Conservation (phyloP, 1,140 invertebrate species). For the Bombyx mori region ASM3026992v2 NC_085117.1:6958001-6958500, state of each 20-base stretch:
- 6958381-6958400: too few species aligned
- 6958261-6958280: slow-evolving; percentile 15
- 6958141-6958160: slow-evolving; percentile 27
- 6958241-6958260: slow-evolving; percentile 47
- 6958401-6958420: too few species aligned
- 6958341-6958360: background rate
- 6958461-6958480: slow-evolving; percentile 18
- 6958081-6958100: slow-evolving; percentile 46
- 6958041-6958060: slow-evolving; percentile 70
- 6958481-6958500: slow-evolving; percentile 37
- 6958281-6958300: slow-evolving; percentile 9
- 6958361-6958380: background rate
- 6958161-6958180: slow-evolving; percentile 47
- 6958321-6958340: background rate
- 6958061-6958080: slow-evolving; percentile 67
- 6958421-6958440: too few species aligned
- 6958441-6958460: background rate
- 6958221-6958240: slow-evolving; percentile 38
- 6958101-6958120: slow-evolving; percentile 54
- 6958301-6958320: slow-evolving; percentile 10
- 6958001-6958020: slow-evolving; percentile 23
- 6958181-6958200: slow-evolving; percentile 58
- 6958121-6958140: slow-evolving; percentile 49
- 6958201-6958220: slow-evolving; percentile 50
- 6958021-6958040: slow-evolving; percentile 42